Conservation (phyloP, 2,797 vertebrate species). For the Microchirus variegatus region DNA sequence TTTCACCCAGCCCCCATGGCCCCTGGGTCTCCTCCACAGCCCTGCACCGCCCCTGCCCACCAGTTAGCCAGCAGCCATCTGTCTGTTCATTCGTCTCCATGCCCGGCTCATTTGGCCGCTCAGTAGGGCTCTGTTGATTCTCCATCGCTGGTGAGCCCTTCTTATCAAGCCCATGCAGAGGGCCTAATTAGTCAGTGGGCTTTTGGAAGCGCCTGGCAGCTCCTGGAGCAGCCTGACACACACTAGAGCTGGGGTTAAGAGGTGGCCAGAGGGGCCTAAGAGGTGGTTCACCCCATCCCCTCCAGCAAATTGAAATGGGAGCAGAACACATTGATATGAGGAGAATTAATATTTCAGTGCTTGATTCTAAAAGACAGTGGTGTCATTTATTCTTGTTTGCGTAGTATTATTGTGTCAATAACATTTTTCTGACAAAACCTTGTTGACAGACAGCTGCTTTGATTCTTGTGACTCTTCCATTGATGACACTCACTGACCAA, state of each 20-base stretch:
- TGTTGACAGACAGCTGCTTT: too few relatives aligned
- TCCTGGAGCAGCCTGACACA: constrained; percentile 68
- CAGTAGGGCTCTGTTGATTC: constrained; percentile 79
- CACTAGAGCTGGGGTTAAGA: constrained; percentile 68
- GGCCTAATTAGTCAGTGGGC: constrained; percentile 79
- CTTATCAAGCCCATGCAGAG: constrained; percentile 78
- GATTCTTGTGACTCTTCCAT: too few relatives aligned
- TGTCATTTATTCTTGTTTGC: constrained; percentile 40
- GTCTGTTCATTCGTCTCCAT: constrained; percentile 71
- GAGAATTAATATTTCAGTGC: constrained; percentile 53
- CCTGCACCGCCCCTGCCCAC: constrained; percentile 68
- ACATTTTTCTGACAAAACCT: not conserved
- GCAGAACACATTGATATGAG: constrained; percentile 46
- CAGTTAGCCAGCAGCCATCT: constrained; percentile 80
- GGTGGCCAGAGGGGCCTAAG: constrained; percentile 70
- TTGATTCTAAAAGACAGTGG: constrained; percentile 40
- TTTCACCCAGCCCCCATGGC: constrained; percentile 55
- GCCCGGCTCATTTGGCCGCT: constrained; percentile 80
- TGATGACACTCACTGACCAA: too few relatives aligned
- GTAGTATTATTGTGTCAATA: not conserved
- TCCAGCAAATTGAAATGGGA: constrained; percentile 56
- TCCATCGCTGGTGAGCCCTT: constrained; percentile 62
- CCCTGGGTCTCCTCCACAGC: constrained; percentile 61
- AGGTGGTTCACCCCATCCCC: constrained; percentile 60
- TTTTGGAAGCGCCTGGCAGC: constrained; percentile 61